A percentile compares a stretch with the other conserved stretches of the same genome.
These are phyloP conservation scores for Drosophila seguyi DNA, from an alignment of 1,140 invertebrate species.

Conservation along the genomic window DNA sequence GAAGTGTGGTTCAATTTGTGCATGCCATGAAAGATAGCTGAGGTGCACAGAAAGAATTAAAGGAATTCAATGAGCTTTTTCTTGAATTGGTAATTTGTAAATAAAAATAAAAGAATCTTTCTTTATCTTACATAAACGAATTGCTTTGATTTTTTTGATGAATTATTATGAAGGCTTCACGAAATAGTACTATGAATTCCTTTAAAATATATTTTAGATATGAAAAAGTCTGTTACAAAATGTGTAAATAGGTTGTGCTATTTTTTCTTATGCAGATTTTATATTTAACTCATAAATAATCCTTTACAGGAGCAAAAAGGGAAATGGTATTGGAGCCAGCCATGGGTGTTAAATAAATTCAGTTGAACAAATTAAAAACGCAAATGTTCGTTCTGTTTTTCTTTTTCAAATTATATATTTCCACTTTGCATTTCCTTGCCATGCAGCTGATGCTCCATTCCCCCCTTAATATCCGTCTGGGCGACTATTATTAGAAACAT, in stretches of 20 bases:
- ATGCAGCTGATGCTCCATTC: constrained; percentile 42
- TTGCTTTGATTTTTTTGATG: too few species aligned
- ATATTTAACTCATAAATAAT: constrained; percentile 53
- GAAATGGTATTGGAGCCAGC: constrained; percentile 2
- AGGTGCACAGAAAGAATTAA: constrained; percentile 6
- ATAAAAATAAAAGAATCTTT: background rate
- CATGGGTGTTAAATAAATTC: constrained; percentile 77
- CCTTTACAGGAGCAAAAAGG: constrained; percentile 18
- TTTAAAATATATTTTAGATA: too few species aligned
- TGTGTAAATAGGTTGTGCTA: background rate
- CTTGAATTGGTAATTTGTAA: background rate
- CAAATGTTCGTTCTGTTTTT: constrained; percentile 20
- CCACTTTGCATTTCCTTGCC: constrained; percentile 38
- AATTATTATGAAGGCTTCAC: too few species aligned
- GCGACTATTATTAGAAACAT: constrained; percentile 75
- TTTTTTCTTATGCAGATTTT: background rate
- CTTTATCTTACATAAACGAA: too few species aligned
- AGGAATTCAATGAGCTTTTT: background rate
- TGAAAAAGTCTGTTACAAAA: background rate
- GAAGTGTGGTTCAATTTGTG: constrained; percentile 63
- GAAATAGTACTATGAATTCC: too few species aligned
- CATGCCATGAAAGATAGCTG: constrained; percentile 2
- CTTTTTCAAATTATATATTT: constrained; percentile 12
- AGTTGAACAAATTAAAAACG: constrained; percentile 69
- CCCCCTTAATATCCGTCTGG: constrained; percentile 25